Base-by-base conservation (phyloP, 2,888 invertebrate species). In the Perithous albicinctus region DNA sequence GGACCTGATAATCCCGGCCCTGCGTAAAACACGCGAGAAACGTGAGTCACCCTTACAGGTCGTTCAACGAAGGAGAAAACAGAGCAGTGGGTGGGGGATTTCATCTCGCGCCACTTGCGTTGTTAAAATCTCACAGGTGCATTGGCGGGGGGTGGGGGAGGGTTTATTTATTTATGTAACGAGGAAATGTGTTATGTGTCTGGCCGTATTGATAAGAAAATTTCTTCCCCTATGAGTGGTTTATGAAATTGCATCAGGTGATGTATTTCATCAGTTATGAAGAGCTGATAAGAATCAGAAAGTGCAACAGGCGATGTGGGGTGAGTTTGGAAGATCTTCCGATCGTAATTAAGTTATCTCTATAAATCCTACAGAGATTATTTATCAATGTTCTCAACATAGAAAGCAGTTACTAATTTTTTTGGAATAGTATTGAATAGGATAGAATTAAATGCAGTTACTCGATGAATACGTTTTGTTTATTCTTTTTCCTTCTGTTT, bases 11-110 rank as follows among this genome's bases (percentile, higher is more conserved):
- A n/a, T n/a, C 23, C 46, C 81, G 81, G 26, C 77, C 77, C 81
- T 81, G 77, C 18, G n/a, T 35, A 15, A 77, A 77, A 81, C 77
- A 20, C 77, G 51, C 77, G 67, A 81, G 73, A 81, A 72, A 79
- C 56, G 10, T 81, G 81, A 78, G 73, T 81, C 81, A 81, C 77
- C 54, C 72, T 38, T 43, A 26, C 67, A 74, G 81, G 77, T 81
- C 81, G 73, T 74, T 81, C 77, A 81, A 77, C 81, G 77, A 51
- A 59, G 61, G 69, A 66, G 66, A 72, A 67, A 77, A 80, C 38
- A 61, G 61, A 12, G 61, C 3, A 5, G n/a, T 29, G 5, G 61
- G 12, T 64, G 29, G 69, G 41, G 18, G 2, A 8, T 64, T 46
- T 51, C 20, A n/a, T 10, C 43, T 29, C 32, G 32, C 29, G 23